A percentile compares a stretch with the other conserved stretches of the same genome.
These are phyloP conservation scores for Artemisiospiza belli DNA, from an alignment of 2,113 vertebrate genomes.

Conservation along the genomic window DNA sequence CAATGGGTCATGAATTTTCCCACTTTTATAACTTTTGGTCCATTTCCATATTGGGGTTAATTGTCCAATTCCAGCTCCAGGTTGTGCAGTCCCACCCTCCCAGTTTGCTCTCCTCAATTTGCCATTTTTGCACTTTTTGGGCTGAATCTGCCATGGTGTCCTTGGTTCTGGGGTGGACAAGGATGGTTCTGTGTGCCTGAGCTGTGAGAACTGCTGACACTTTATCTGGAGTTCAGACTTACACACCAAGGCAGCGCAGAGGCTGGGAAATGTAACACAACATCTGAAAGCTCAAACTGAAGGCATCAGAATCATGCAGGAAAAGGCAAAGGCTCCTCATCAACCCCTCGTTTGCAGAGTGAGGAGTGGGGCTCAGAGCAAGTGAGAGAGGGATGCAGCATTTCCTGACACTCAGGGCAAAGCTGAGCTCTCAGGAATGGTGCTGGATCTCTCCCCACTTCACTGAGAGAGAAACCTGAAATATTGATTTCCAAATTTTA, in stretches of 20 bases:
- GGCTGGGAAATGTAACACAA: neutral
- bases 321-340: neutral
- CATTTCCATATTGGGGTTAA: neutral
- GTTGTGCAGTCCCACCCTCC: neutral
- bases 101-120: neutral
- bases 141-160: neutral
- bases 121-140: neutral
- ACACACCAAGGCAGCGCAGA: rapidly evolving
- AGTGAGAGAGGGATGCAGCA: too few species aligned
- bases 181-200: neutral
- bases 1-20: neutral
- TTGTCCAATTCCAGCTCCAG: neutral
- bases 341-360: neutral
- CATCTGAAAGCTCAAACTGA: neutral
- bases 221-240: rapidly evolving
- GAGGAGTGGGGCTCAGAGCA: neutral
- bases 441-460: neutral
- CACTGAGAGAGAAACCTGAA: neutral
- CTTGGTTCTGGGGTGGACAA: neutral
- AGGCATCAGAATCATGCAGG: neutral
- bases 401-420: neutral
- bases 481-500: neutral
- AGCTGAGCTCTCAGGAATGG: neutral
- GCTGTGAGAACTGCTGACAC: neutral
- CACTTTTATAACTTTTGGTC: neutral